phyloP scores from a whole-genome alignment of 2,797 vertebrate species.

The Channa striata region DNA sequence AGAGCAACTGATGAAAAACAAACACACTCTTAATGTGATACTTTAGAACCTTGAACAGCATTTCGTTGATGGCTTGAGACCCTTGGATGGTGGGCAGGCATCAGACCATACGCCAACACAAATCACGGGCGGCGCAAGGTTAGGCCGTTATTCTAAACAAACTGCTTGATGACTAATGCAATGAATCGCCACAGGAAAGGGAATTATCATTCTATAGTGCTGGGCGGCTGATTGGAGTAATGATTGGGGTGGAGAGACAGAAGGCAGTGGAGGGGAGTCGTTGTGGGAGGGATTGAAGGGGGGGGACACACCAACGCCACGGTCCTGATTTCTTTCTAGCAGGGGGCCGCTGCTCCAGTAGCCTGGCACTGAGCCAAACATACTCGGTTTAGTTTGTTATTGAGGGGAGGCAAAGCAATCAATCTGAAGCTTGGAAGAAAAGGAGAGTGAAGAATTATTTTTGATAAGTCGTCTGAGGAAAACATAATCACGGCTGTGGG shows the following conservation, averaged over 20 bases:
- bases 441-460: constrained; percentile 64
- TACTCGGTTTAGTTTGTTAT: constrained; percentile 53
- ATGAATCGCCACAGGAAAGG: constrained; percentile 53
- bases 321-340: constrained; percentile 66
- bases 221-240: constrained; percentile 72
- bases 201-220: constrained; percentile 44
- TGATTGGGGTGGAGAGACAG: constrained; percentile 66
- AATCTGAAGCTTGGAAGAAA: constrained; percentile 52
- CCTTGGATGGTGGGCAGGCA: neutral
- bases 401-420: constrained; percentile 68
- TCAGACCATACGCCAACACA: constrained; percentile 3
- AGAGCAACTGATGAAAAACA: neutral
- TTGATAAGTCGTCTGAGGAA: constrained; percentile 69
- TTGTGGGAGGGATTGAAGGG: constrained; percentile 4
- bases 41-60: constrained; percentile 6
- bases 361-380: constrained; percentile 57
- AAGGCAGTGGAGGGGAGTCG: constrained; percentile 21
- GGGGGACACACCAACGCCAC: constrained; percentile 20
- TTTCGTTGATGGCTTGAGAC: neutral
- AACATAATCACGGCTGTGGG: constrained; percentile 65
- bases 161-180: constrained; percentile 62
- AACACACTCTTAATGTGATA: neutral
- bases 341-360: constrained; percentile 49
- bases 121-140: constrained; percentile 2
- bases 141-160: constrained; percentile 49